These are phyloP conservation scores for Leucophora obtusa DNA, from an alignment of 2,888 invertebrate genomes.

Conservation along the genomic window DNA sequence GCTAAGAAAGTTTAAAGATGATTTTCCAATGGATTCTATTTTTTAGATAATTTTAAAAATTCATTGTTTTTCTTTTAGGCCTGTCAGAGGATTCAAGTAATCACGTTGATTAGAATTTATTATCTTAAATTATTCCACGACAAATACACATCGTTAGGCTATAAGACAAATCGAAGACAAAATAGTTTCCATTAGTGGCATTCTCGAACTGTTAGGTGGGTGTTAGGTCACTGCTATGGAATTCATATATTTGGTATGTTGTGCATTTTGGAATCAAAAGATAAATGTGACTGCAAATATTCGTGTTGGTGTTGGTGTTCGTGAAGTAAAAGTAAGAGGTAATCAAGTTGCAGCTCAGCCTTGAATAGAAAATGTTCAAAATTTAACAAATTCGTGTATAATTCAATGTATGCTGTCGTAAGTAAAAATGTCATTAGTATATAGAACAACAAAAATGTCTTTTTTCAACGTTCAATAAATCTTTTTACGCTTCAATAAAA, in stretches of 20 bases:
- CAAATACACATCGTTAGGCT: constrained; percentile 18
- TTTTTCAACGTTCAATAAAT: constrained; percentile 51
- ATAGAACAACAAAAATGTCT: constrained; percentile 18
- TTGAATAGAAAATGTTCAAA: background rate
- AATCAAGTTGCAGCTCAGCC: constrained; percentile 25
- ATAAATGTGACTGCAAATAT: background rate
- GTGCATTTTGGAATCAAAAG: background rate
- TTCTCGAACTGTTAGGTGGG: constrained; percentile 35
- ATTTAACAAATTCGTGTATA: constrained; percentile 18
- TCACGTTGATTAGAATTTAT: constrained; percentile 13
- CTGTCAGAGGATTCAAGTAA: background rate
- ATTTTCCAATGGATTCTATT: no score
- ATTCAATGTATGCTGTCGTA: constrained; percentile 35
- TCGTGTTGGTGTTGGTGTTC: background rate
- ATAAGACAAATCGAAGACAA: constrained; percentile 38
- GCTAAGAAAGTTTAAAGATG: no score
- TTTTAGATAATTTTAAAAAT: background rate
- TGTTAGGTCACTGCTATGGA: constrained; percentile 35
- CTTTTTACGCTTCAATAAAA: constrained; percentile 61
- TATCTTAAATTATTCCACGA: constrained; percentile 17
- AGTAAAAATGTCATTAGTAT: background rate
- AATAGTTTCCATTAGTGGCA: constrained; percentile 50
- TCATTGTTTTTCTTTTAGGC: background rate
- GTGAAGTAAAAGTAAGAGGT: background rate
- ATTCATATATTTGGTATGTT: constrained; percentile 19